These are phyloP conservation scores for Mormyrops boulengeri DNA, from an alignment of 2,797 vertebrate genomes.

Conservation along the genomic window DNA sequence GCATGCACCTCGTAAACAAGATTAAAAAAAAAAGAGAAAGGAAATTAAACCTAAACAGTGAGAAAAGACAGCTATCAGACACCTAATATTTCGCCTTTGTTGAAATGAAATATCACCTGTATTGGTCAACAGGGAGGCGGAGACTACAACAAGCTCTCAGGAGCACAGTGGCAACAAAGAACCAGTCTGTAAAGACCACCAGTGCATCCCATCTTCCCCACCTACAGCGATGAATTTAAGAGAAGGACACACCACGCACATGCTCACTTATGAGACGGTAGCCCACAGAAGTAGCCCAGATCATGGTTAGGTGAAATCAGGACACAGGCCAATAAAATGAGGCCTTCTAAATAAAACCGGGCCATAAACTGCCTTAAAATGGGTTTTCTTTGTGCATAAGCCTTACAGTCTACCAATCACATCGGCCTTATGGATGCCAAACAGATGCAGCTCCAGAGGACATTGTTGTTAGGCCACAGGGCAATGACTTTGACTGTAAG, in stretches of 20 bases:
- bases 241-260: constrained; percentile 43
- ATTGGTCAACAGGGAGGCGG: background rate
- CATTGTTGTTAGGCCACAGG: background rate
- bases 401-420: background rate
- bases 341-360: background rate
- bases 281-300: constrained; percentile 53
- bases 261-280: constrained; percentile 60
- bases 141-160: background rate
- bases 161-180: background rate
- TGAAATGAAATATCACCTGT: background rate
- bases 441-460: background rate
- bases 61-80: background rate
- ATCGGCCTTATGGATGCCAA: background rate
- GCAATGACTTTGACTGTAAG: background rate
- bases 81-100: background rate
- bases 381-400: background rate
- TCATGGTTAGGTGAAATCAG: constrained; percentile 41
- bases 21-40: background rate
- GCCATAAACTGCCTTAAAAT: background rate
- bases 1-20: background rate
- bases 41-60: background rate
- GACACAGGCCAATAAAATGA: background rate
- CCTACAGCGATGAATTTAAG: background rate
- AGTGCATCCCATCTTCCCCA: background rate
- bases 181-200: background rate